Evolutionary conservation across 2,113 vertebrate genomes (phyloP).

Genomic region (Pseudorasbora parva): DNA sequence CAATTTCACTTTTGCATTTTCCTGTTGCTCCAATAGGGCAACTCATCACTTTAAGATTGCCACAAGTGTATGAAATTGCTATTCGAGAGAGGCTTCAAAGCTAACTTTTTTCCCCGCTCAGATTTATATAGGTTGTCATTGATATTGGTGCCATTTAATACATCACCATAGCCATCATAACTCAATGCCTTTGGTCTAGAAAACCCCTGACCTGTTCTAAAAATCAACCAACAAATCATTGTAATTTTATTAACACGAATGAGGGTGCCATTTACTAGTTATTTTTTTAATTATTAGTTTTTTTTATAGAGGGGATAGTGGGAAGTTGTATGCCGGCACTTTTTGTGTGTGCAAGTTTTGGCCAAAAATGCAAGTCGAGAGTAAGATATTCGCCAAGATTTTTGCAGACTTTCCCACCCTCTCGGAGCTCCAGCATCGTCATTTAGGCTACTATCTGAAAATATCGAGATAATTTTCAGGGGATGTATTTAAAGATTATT

Average conservation of each 20-base stretch:
- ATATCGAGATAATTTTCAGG: constrained; percentile 47
- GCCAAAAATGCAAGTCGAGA: neutral
- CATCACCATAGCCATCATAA: neutral
- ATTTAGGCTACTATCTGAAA: constrained; percentile 31
- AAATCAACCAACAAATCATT: neutral
- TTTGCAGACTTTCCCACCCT: constrained; percentile 32
- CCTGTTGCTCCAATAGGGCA: neutral
- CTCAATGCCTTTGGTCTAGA: neutral
- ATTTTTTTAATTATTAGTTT: neutral
- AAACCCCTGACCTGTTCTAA: neutral
- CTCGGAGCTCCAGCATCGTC: constrained; percentile 30
- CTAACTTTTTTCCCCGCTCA: neutral
- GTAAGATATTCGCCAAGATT: neutral
- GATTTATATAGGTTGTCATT: neutral
- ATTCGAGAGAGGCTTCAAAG: neutral
- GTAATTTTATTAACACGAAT: neutral
- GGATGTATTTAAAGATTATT: constrained; percentile 63
- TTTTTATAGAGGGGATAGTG: too few species aligned
- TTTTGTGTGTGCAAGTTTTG: neutral
- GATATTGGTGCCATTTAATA: neutral
- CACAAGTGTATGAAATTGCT: neutral
- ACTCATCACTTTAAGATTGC: constrained; percentile 1
- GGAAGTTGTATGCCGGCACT: neutral
- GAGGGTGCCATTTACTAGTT: neutral
- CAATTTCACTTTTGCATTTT: neutral